Evolutionary conservation across 2,797 vertebrate species (phyloP).

Genomic region (Vespertilio murinus): DNA sequence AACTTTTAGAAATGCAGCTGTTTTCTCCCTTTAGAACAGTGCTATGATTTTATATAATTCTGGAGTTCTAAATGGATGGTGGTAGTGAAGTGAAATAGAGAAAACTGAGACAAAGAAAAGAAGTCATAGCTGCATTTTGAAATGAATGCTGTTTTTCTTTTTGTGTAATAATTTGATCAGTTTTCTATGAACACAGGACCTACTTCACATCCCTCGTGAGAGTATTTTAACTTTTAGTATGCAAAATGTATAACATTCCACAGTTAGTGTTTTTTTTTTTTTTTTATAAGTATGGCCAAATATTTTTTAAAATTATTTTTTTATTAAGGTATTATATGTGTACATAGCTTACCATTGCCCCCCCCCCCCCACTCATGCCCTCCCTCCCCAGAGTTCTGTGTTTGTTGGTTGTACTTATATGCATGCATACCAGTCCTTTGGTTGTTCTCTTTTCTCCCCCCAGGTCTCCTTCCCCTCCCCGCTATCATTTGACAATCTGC

Average conservation of each 20-base stretch:
- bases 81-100: conserved; percentile 45
- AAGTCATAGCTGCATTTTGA: conserved; percentile 56
- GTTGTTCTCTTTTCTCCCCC: too few relatives aligned
- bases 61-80: conserved; percentile 36
- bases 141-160: conserved; percentile 35
- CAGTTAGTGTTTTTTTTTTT: neutral
- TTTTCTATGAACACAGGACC: conserved; percentile 29
- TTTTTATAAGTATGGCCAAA: too few relatives aligned
- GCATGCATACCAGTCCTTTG: too few relatives aligned
- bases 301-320: too few relatives aligned
- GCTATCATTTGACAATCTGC: too few relatives aligned
- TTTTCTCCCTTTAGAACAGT: conserved; percentile 35
- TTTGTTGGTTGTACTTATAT: too few relatives aligned
- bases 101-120: conserved; percentile 31
- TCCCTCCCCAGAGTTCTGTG: too few relatives aligned
- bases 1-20: neutral
- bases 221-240: conserved; percentile 29
- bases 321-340: too few relatives aligned
- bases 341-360: too few relatives aligned
- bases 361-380: too few relatives aligned
- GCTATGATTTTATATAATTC: conserved; percentile 39
- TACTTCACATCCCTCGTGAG: conserved; percentile 14
- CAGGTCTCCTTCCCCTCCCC: too few relatives aligned
- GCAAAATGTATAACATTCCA: neutral
- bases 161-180: conserved; percentile 9